Evolutionary conservation across 2,888 invertebrate species (phyloP), one percentile per base, ranked within the genome.

Genomic region (Ophion obscuratus): DNA sequence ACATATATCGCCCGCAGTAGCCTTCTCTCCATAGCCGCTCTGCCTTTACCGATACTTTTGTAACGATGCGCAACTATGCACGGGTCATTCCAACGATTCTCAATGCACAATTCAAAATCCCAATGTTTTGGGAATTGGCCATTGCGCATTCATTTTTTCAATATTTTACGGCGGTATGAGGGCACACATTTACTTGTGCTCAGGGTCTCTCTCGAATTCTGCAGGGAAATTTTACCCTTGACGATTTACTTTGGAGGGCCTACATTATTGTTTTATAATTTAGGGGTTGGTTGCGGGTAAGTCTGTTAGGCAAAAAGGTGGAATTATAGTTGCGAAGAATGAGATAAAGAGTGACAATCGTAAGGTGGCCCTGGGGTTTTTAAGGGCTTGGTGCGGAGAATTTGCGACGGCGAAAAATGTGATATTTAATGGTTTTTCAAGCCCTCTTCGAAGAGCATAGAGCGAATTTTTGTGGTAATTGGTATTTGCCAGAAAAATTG

Each of bases 1-100:
- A n/a, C 47, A 59, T 57, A 73, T 79, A 62, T 68, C 47, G 62
- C 53, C 53, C 24, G 31, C 53, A n/a, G 20, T 73, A 53, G 47
- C 40, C 24, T 40, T 71, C 53, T 53, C 53, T 36, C 14, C 14
- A 53, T 62, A 17, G 81, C 57, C 79, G 44, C 82, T 85, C 44
- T 61, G 64, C 74, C 70, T 53, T 71, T 85, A 83, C 83, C 27
- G 75, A 40, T 82, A 68, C 59, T 44, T 74, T 47, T 66, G 57
- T 66, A 10, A 40, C n/a, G 31, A 36, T 40, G 68, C 11, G 40
- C 40, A 40, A n/a, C 47, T 47, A 64, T 47, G 47, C 20, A 59
- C 24, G 61, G 31, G 27, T 31, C 5, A 73, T 59, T 73, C 17
- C 7, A 59, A 57, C 36, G 17, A 57, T 20, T 20, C n/a, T 11